phyloP scores from a whole-genome alignment of 2,113 vertebrate species.

The Felis catus region F.catus_Fca126_mat1.0 CM031416.1:52660001-52660500 shows the following conservation, averaged over 20 bases:
- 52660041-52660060: no score
- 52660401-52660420: neutral
- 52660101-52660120: neutral
- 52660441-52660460: neutral
- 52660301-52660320: neutral
- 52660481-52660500: neutral
- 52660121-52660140: neutral
- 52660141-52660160: neutral
- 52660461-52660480: neutral
- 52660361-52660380: neutral
- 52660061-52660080: neutral
- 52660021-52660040: neutral
- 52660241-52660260: neutral
- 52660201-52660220: neutral
- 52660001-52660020: neutral
- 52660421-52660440: neutral
- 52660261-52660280: neutral
- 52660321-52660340: neutral
- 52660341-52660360: neutral
- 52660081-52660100: neutral
- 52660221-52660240: neutral
- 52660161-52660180: neutral
- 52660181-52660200: neutral
- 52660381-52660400: neutral
- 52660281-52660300: neutral